Percentiles rank a stretch among this genome's conserved stretches.
Evolutionary conservation across 35 echinoderm and acorn worm species (phyloP).

Genomic region (Ophioderma brevispina): DNA sequence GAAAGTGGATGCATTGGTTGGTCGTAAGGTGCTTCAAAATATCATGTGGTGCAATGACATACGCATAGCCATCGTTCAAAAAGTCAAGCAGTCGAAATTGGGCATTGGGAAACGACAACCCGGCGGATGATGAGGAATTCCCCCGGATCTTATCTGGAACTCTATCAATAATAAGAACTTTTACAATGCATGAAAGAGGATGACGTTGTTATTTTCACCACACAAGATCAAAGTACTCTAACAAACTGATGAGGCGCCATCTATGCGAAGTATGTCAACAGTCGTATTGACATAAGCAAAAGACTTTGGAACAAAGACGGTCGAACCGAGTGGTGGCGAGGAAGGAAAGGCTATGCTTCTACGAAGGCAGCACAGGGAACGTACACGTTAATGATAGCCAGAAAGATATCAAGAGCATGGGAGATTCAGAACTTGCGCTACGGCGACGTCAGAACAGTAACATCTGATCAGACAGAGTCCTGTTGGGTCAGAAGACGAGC

Average conservation of each 20-base stretch:
- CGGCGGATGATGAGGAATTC: slow-evolving; percentile 80
- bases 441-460: slow-evolving; percentile 13
- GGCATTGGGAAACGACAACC: slow-evolving; percentile 51
- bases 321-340: background rate
- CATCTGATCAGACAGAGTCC: slow-evolving; percentile 6
- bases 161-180: slow-evolving; percentile 61
- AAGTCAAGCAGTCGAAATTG: slow-evolving; percentile 60
- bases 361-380: slow-evolving; percentile 76
- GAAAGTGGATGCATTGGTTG: slow-evolving; percentile 77
- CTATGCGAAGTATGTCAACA: slow-evolving; percentile 72
- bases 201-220: slow-evolving; percentile 89
- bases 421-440: background rate
- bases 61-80: slow-evolving; percentile 80
- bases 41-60: slow-evolving; percentile 78
- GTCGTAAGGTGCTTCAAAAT: slow-evolving; percentile 79
- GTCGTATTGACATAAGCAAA: slow-evolving; percentile 79
- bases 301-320: background rate
- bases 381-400: slow-evolving; percentile 75
- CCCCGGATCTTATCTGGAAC: slow-evolving; percentile 50
- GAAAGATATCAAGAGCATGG: background rate
- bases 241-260: slow-evolving; percentile 29
- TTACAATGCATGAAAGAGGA: slow-evolving; percentile 81
- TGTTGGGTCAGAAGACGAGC: slow-evolving; percentile 5
- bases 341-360: slow-evolving; percentile 29
- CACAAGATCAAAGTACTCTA: slow-evolving; percentile 52